Conservation (phyloP, 1,140 invertebrate genomes). For the Euwallacea fornicatus region DNA sequence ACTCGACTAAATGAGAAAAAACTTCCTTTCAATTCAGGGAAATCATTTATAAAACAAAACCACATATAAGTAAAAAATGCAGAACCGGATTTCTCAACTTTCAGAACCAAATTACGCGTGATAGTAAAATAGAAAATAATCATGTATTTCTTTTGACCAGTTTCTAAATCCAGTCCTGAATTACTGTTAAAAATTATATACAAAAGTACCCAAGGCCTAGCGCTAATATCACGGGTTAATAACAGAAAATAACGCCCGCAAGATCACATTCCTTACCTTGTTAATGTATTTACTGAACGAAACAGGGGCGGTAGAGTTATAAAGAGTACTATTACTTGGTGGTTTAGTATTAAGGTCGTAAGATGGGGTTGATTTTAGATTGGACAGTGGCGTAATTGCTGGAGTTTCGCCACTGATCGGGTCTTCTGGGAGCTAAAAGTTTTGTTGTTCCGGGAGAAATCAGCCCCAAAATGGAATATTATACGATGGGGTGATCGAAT, state of each 20-base stretch:
- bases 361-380: conserved; percentile 19
- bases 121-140: too few species aligned
- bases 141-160: too few species aligned
- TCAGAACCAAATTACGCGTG: too few species aligned
- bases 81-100: too few species aligned
- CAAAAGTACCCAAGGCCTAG: too few species aligned
- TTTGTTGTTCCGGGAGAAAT: conserved; percentile 1
- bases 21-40: background rate
- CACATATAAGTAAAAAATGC: background rate
- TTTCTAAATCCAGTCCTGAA: too few species aligned
- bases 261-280: conserved; percentile 40
- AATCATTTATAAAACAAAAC: background rate
- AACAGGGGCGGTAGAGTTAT: conserved; percentile 39
- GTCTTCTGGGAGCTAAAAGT: conserved; percentile 31
- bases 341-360: conserved; percentile 38
- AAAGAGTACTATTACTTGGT: conserved; percentile 40
- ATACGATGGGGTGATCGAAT: background rate
- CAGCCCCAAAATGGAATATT: background rate
- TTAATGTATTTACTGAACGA: conserved; percentile 43
- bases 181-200: too few species aligned
- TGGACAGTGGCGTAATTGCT: background rate
- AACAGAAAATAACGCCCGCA: background rate
- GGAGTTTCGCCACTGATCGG: background rate
- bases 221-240: too few species aligned
- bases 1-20: conserved; percentile 4